Percentiles rank a stretch among this genome's conserved stretches.
Evolutionary conservation across 2,113 vertebrate genomes (phyloP).

Genomic region (Pelvicachromis taeniatus): DNA sequence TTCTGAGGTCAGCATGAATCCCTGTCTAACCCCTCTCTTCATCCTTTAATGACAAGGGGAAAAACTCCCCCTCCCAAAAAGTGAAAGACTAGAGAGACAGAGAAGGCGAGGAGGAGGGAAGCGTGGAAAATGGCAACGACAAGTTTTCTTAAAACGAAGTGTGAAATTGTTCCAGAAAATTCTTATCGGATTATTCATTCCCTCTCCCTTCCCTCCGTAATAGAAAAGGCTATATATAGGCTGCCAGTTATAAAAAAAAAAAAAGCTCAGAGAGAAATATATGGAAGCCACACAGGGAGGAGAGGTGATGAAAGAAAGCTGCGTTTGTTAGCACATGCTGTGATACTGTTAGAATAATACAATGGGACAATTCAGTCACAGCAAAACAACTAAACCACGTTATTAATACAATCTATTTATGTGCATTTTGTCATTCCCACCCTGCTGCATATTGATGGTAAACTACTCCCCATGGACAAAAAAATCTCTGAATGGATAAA

Average conservation of each 20-base stretch:
- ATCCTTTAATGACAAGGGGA: constrained; percentile 60
- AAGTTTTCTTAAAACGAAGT: constrained; percentile 58
- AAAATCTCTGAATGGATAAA: not conserved
- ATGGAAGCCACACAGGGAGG: constrained; percentile 29
- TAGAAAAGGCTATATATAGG: constrained; percentile 64
- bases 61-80: not conserved
- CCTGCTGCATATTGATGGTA: not conserved
- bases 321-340: constrained; percentile 27
- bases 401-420: constrained; percentile 3
- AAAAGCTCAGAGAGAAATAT: constrained; percentile 16
- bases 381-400: not conserved
- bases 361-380: constrained; percentile 6
- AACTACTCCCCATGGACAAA: not conserved
- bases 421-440: not conserved
- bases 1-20: constrained; percentile 34
- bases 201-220: constrained; percentile 28
- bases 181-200: constrained; percentile 58
- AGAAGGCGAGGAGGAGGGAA: not conserved
- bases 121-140: constrained; percentile 38
- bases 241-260: not conserved
- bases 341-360: constrained; percentile 33
- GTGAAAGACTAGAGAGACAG: not conserved
- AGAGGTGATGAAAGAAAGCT: constrained; percentile 34
- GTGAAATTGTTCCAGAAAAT: constrained; percentile 66
- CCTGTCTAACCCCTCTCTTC: constrained; percentile 19